Conservation (phyloP, 2,888 invertebrate genomes). For the Steromphala cineraria region DNA sequence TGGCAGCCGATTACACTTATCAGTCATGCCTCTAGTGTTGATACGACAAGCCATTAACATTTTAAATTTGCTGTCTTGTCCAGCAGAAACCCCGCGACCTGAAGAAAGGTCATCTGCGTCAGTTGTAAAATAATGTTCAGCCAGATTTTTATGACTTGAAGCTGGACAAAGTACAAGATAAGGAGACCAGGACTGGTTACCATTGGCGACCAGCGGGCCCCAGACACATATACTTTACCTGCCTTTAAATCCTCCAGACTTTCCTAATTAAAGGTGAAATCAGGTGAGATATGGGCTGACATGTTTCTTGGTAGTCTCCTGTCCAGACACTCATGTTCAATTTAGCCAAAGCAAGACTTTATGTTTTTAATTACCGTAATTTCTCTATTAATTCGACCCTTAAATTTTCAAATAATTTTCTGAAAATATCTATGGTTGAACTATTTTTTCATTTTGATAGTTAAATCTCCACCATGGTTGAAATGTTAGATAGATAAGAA, state of each 20-base stretch:
- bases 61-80: background rate
- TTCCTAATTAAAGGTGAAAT: constrained; percentile 3
- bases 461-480: too few species aligned
- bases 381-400: too few species aligned
- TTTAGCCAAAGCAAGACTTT: too few species aligned
- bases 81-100: background rate
- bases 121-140: constrained; percentile 13
- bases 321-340: too few species aligned
- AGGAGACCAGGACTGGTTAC: background rate
- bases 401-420: too few species aligned
- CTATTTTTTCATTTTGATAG: too few species aligned
- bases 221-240: too few species aligned
- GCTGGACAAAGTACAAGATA: constrained; percentile 16
- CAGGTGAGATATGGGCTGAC: background rate
- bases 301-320: background rate
- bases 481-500: too few species aligned
- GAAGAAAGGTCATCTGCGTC: background rate
- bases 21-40: background rate
- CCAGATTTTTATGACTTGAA: background rate
- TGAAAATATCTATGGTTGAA: too few species aligned
- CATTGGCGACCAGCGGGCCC: background rate
- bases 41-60: constrained; percentile 1
- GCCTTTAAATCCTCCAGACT: background rate
- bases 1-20: too few species aligned
- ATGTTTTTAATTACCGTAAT: too few species aligned